phyloP scores from a whole-genome alignment of 2,888 invertebrate genomes.

The Tolmerus cingulatus region DNA sequence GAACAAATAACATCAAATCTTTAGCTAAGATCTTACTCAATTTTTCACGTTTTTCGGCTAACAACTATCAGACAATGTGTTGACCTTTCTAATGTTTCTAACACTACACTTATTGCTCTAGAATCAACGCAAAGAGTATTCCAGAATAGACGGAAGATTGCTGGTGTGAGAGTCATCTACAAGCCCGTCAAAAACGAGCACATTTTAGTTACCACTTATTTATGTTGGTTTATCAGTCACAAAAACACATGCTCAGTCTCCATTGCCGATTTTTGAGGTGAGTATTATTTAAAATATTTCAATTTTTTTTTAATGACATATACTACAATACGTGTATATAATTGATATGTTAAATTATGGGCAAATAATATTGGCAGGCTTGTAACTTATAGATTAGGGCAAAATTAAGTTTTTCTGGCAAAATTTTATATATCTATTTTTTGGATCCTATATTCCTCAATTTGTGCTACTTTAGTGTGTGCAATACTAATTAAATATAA shows the following conservation, averaged over 20 bases:
- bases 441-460: no score
- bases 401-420: not conserved
- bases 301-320: not conserved
- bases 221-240: not conserved
- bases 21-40: slow-evolving; percentile 33
- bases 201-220: not conserved
- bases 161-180: not conserved
- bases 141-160: not conserved
- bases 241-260: not conserved
- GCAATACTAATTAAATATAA: no score
- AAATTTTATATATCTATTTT: no score
- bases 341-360: no score
- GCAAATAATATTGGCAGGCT: not conserved
- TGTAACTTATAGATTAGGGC: not conserved
- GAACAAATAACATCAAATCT: slow-evolving; percentile 32
- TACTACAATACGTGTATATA: not conserved
- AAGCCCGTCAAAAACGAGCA: not conserved
- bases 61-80: slow-evolving; percentile 15
- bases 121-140: not conserved
- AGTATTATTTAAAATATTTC: not conserved
- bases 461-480: no score
- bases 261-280: not conserved
- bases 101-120: not conserved
- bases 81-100: slow-evolving; percentile 7
- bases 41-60: slow-evolving; percentile 28